Evolutionary conservation across 1,140 invertebrate genomes (phyloP), one percentile per base, ranked within the genome.

Genomic region (Riptortus pedestris): DNA sequence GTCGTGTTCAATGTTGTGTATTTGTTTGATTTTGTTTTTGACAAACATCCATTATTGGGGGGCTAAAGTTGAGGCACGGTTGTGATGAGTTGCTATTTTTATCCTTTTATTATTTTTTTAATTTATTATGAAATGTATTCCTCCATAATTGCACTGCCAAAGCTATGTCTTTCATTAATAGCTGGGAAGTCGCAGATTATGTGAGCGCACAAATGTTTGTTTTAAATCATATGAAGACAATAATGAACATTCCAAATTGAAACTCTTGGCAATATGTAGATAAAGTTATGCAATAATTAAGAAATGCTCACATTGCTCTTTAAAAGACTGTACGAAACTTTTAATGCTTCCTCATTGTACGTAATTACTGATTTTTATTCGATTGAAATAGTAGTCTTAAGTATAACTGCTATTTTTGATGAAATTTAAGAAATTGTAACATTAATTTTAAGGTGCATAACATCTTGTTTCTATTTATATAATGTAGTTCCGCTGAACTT

Each of bases 81-180:
- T 55, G 51, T 55, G 51, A 55, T 38, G 31, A 38, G 31, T 38
- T 38, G 5, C 14, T 38, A 38, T 55, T 55, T 55, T 55, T 14
- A 20, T 55, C 16, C 16, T 55, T 27, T 24, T 55, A 24, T 24
- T 55, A 55, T 55, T 55, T 55, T 24, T 18, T 22, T 47, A n/a
- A 47, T 47, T n/a, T 47, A 9, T 47, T 47, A 47, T 47, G n/a
- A 47, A 47, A 47, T 47, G 45, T 47, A 47, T 22, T 55, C 24
- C 51, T 55, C 51, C 51, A 55, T 55, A 55, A 55, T 27, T 55
- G 51, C 51, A 55, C 51, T 55, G 51, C 51, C 51, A 55, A 55
- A 55, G 51, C 51, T 55, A 55, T 55, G 51, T 55, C 51, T 55
- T 55, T 55, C 51, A 55, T 55, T 26, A 12, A 55, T 55, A 55